A percentile compares a stretch with the other conserved stretches of the same genome.
Evolutionary conservation across 2,113 vertebrate species (phyloP).

Genomic region (Hyaena hyaena): DNA sequence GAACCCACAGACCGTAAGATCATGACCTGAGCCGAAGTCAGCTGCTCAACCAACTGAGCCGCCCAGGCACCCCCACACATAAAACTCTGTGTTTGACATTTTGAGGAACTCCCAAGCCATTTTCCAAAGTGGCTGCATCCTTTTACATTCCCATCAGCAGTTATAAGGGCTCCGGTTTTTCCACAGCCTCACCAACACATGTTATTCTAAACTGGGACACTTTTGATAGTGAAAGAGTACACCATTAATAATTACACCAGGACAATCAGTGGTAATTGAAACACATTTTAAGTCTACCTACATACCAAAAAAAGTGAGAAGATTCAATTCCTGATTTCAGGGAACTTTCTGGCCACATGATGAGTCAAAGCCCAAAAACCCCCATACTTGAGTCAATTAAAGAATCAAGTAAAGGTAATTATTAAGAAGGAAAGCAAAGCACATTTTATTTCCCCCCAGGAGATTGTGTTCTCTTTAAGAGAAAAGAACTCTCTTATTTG

Average conservation of each 20-base stretch:
- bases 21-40: too few species aligned
- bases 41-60: too few species aligned
- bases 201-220: neutral
- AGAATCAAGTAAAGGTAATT: conserved; percentile 55
- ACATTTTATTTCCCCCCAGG: conserved; percentile 34
- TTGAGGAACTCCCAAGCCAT: neutral
- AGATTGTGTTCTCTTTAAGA: conserved; percentile 25
- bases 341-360: conserved; percentile 45
- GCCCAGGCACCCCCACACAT: neutral
- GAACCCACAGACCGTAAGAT: too few species aligned
- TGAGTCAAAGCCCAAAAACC: conserved; percentile 59
- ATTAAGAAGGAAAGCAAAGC: conserved; percentile 62
- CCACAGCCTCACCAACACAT: neutral
- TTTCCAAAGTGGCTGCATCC: neutral
- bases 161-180: neutral
- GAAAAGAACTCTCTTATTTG: neutral
- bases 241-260: neutral
- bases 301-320: neutral
- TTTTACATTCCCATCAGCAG: neutral
- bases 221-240: neutral
- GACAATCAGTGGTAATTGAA: neutral
- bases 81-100: neutral
- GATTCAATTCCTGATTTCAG: conserved; percentile 64
- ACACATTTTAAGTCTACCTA: neutral
- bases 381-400: conserved; percentile 47